phyloP scores from a whole-genome alignment of 2,797 vertebrate genomes.

The Kryptolebias ocellatus region DNA sequence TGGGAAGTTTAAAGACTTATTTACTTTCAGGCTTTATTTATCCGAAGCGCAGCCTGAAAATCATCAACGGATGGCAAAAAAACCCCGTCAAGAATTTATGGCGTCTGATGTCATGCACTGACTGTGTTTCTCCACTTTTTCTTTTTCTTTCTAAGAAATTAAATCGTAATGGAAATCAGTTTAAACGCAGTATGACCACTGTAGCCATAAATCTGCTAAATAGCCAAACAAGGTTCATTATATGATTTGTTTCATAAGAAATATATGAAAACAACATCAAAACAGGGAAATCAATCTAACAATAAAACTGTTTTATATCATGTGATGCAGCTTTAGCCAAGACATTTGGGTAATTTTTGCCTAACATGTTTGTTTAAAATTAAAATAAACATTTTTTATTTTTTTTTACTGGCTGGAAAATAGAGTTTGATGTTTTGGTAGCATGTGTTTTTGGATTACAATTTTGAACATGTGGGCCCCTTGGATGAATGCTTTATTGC shows the following conservation, averaged over 20 bases:
- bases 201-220: slow-evolving; percentile 11
- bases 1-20: slow-evolving; percentile 25
- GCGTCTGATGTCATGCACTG: slow-evolving; percentile 1
- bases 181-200: slow-evolving; percentile 10
- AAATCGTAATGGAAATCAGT: neutral
- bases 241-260: slow-evolving; percentile 6
- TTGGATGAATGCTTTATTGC: too few species aligned
- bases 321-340: neutral
- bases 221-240: slow-evolving; percentile 9
- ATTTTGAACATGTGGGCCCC: too few species aligned
- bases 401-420: too few species aligned
- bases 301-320: neutral
- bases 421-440: too few species aligned
- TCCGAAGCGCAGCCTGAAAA: slow-evolving; percentile 13
- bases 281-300: neutral
- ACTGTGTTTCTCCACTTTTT: slow-evolving; percentile 3
- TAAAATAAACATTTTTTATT: neutral
- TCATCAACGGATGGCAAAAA: slow-evolving; percentile 6
- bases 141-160: neutral
- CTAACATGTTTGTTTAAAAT: neutral
- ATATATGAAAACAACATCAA: slow-evolving; percentile 4
- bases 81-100: slow-evolving; percentile 8
- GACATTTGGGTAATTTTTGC: neutral
- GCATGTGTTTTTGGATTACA: too few species aligned
- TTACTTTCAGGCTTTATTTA: slow-evolving; percentile 17